Evolutionary conservation across 1,140 invertebrate species (phyloP).

Genomic region (Pogonus chalceus): DNA sequence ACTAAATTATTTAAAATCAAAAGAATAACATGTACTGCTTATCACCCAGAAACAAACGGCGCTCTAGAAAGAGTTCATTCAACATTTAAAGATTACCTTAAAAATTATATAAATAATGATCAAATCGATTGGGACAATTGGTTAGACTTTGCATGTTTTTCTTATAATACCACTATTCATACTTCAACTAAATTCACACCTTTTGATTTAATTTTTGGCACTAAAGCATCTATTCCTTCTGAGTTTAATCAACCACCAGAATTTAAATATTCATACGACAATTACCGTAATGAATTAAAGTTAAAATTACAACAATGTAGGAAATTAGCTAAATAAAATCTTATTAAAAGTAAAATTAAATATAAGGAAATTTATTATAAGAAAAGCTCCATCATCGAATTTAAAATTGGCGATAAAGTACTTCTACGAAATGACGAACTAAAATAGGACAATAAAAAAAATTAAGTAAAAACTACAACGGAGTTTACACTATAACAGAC

Average conservation of each 20-base stretch:
- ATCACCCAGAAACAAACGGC: conserved; percentile 29
- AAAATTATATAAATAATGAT: conserved; percentile 30
- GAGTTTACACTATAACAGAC: not conserved
- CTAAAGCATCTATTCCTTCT: conserved; percentile 24
- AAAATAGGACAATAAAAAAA: not conserved
- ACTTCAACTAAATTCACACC: conserved; percentile 31
- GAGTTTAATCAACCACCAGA: conserved; percentile 15
- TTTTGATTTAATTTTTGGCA: conserved; percentile 34
- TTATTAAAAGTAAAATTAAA: conserved; percentile 15
- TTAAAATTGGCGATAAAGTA: conserved; percentile 14
- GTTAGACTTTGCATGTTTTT: conserved; percentile 30
- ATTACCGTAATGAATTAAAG: conserved; percentile 26
- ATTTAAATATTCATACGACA: conserved; percentile 26
- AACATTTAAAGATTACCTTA: conserved; percentile 34
- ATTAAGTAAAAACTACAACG: not conserved
- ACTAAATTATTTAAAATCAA: conserved; percentile 24
- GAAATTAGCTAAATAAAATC: conserved; percentile 18
- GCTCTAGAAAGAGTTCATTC: conserved; percentile 31
- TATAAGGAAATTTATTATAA: conserved; percentile 18
- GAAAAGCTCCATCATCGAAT: conserved; percentile 9
- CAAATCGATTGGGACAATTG: conserved; percentile 33
- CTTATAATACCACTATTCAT: conserved; percentile 33
- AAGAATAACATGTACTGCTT: conserved; percentile 19
- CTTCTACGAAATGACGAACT: not conserved
- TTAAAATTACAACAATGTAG: conserved; percentile 24